phyloP scores from a whole-genome alignment of 2,797 vertebrate genomes.

The Otolemur crassicaudatus region DNA sequence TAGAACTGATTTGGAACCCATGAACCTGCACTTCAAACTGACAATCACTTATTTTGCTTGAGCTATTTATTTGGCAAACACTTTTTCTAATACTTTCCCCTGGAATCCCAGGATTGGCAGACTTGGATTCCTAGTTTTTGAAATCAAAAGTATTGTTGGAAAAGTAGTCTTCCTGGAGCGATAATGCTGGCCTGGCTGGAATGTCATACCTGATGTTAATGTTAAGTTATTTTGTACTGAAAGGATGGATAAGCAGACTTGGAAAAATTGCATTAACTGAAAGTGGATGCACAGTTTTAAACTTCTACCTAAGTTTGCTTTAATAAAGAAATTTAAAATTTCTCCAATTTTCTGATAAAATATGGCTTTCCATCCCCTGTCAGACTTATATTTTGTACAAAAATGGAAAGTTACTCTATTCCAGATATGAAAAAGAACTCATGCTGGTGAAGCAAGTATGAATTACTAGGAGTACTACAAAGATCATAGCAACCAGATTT shows the following conservation, averaged over 20 bases:
- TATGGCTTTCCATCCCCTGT: not conserved
- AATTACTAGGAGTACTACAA: not conserved
- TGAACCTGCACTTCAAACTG: not conserved
- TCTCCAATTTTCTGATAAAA: constrained; percentile 12
- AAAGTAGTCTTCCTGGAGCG: not conserved
- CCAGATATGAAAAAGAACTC: not conserved
- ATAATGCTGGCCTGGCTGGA: not conserved
- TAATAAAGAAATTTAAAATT: not conserved
- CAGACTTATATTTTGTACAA: not conserved
- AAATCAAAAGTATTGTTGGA: constrained; percentile 7
- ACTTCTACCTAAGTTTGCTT: not conserved
- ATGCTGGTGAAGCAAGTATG: not conserved
- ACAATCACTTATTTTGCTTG: not conserved
- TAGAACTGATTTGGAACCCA: not conserved
- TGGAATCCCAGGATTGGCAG: not conserved
- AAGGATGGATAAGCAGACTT: not conserved
- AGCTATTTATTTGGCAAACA: not conserved
- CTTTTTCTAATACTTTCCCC: not conserved
- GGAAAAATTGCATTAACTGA: not conserved
- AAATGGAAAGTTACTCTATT: not conserved
- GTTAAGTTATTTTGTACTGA: not conserved
- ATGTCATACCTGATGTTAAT: not conserved
- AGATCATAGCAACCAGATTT: not conserved
- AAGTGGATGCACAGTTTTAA: not conserved
- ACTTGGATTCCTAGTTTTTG: not conserved